Base-by-base conservation (phyloP, 2,888 invertebrate species). In the Cetonia aurata region DNA sequence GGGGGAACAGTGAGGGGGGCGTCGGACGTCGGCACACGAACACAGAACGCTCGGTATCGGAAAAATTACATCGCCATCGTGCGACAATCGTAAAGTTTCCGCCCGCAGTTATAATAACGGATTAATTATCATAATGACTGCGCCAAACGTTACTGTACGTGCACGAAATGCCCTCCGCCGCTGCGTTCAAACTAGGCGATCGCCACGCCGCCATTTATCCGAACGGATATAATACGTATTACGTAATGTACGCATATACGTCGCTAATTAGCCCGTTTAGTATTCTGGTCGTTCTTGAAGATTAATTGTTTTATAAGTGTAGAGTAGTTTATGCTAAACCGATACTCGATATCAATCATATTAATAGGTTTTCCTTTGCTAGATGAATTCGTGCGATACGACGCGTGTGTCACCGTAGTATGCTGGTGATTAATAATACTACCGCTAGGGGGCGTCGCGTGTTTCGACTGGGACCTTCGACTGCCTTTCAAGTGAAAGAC, bases 261-360 rank as follows among this genome's bases (percentile, higher is more conserved):
- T 1, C 1, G 25, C 25, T 69, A 69, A 69, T 69, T 69, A 69
- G 59, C 13, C 19, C 50, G 57, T 50, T 59, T 25, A 59, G 50
- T 59, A 69, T 67, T 67, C 55, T n/a, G 19, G 53, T 10, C 17
- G 44, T 42, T 12, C 6, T 9, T 4, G 44, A 69, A 69, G 69
- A 69, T 69, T 59, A 69, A 69, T 69, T 69, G 69, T 69, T 69
- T 69, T 69, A 69, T 69, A 69, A 69, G 69, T 69, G 69, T 42
- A 50, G 69, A 48, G 50, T 59, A 69, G 65, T 53, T 42, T 55
- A 67, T 59, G 52, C 25, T 53, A 52, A 60, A 67, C 67, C 60
- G 57, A 71, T 71, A 53, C 60, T 46, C 37, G 44, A 52, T 67
- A 67, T 71, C 71, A 60, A 67, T 71, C 66, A 57, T 50, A 41